A percentile compares a stretch with the other conserved stretches of the same genome.
phyloP scores from a whole-genome alignment of 2,113 vertebrate genomes.

The Menidia beryllina region DNA sequence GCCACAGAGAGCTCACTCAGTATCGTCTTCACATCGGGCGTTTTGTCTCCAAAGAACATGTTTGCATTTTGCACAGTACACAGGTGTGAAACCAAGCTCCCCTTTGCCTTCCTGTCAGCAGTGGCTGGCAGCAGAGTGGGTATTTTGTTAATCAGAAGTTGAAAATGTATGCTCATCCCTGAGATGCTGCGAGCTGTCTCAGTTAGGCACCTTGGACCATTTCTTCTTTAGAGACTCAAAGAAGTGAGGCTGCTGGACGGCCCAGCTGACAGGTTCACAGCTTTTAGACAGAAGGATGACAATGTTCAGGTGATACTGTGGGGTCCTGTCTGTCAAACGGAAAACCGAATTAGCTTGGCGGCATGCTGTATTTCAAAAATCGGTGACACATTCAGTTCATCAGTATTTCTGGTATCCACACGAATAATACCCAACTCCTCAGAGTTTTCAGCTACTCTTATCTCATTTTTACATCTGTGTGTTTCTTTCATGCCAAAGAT shows the following conservation, averaged over 20 bases:
- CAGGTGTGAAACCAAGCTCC: conserved; percentile 55
- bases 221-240: conserved; percentile 22
- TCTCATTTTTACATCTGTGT: neutral
- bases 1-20: conserved; percentile 23
- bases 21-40: conserved; percentile 27
- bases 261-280: conserved; percentile 48
- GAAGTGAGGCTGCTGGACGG: conserved; percentile 64
- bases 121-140: conserved; percentile 12
- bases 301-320: neutral
- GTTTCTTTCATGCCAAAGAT: conserved; percentile 17
- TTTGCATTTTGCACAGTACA: conserved; percentile 77
- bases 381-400: conserved; percentile 28
- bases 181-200: conserved; percentile 10
- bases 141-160: conserved; percentile 32
- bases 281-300: neutral
- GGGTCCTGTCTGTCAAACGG: neutral
- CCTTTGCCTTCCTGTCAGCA: conserved; percentile 12
- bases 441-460: conserved; percentile 13
- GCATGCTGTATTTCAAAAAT: no score
- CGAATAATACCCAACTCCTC: conserved; percentile 1
- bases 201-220: conserved; percentile 12
- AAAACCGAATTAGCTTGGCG: no score
- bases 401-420: conserved; percentile 22
- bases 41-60: conserved; percentile 53
- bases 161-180: neutral